These are phyloP conservation scores for Proisotoma minuta DNA, from an alignment of 2,888 invertebrate species.

Conservation along the genomic window DNA sequence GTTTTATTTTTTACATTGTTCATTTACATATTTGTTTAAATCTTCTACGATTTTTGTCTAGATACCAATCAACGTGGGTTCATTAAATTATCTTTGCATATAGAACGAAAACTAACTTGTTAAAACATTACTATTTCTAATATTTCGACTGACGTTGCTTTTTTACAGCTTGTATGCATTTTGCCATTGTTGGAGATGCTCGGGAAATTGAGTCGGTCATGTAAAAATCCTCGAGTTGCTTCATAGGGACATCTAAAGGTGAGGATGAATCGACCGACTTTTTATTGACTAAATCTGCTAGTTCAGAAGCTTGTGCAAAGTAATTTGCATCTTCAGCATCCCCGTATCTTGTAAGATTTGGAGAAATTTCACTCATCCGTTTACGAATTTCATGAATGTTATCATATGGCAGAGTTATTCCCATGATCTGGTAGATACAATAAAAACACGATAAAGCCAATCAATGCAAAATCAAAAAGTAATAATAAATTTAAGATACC, in stretches of 20 bases:
- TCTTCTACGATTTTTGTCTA: neutral
- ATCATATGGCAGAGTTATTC: conserved; percentile 77
- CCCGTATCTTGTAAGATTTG: conserved; percentile 81
- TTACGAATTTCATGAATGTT: conserved; percentile 72
- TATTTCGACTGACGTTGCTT: conserved; percentile 60
- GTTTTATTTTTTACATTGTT: conserved; percentile 1
- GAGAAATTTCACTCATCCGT: conserved; percentile 78
- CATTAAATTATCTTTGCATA: neutral
- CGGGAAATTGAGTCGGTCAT: conserved; percentile 93
- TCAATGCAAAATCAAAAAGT: neutral
- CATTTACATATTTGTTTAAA: neutral
- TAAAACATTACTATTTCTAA: conserved; percentile 27
- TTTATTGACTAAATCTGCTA: conserved; percentile 58
- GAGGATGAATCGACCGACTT: conserved; percentile 48
- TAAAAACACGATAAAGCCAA: conserved; percentile 10
- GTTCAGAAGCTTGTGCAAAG: conserved; percentile 71
- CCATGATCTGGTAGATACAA: conserved; percentile 55
- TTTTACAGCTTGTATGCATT: conserved; percentile 85
- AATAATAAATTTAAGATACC: no score
- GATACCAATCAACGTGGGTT: neutral
- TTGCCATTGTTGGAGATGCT: conserved; percentile 97
- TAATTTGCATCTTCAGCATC: conserved; percentile 78
- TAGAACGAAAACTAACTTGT: neutral
- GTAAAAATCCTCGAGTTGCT: conserved; percentile 67
- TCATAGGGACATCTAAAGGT: conserved; percentile 67